Percentiles rank a stretch among this genome's conserved stretches.
phyloP scores from a whole-genome alignment of 2,888 invertebrate species.

The Cabera pusaria region DNA sequence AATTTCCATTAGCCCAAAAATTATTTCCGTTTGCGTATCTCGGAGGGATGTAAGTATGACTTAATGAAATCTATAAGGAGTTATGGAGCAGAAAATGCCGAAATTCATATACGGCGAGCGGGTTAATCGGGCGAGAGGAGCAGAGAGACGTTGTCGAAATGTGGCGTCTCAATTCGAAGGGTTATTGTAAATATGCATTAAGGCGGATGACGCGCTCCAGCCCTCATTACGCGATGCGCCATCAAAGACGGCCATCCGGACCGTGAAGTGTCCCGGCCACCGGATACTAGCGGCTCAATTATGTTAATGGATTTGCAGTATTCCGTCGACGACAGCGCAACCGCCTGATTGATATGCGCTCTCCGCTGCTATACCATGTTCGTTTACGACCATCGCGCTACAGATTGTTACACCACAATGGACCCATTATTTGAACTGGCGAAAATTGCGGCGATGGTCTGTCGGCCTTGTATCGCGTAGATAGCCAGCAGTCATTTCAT shows the following conservation, averaged over 20 bases:
- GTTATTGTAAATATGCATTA: conserved; percentile 73
- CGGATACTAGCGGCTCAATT: conserved; percentile 75
- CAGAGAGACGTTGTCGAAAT: conserved; percentile 46
- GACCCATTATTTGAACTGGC: conserved; percentile 31
- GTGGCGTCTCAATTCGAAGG: conserved; percentile 42
- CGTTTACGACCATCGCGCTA: conserved; percentile 43
- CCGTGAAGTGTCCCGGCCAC: conserved; percentile 57
- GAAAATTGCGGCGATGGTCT: conserved; percentile 17
- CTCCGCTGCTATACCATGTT: conserved; percentile 39
- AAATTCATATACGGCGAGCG: conserved; percentile 42
- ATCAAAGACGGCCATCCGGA: conserved; percentile 71
- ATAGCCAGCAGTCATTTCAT: conserved; percentile 52
- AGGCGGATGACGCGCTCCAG: conserved; percentile 56
- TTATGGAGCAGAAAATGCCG: conserved; percentile 46
- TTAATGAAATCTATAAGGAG: conserved; percentile 40
- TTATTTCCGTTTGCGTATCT: conserved; percentile 14
- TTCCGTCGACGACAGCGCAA: conserved; percentile 56
- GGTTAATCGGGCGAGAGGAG: conserved; percentile 55
- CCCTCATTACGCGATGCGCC: conserved; percentile 71
- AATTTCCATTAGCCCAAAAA: conserved; percentile 9
- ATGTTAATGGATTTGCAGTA: conserved; percentile 74
- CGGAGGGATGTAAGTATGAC: conserved; percentile 18
- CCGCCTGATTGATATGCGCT: conserved; percentile 60
- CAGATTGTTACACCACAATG: conserved; percentile 32
- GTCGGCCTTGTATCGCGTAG: conserved; percentile 33